Conservation (phyloP, 1,140 invertebrate genomes). For the Caenorhabditis elegans region WBcel235 BX284606.5:12208501-12209000, state of each 20-base stretch:
- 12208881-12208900: too few relatives aligned
- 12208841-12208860: not conserved
- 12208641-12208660: not conserved
- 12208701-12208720: not conserved
- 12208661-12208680: not conserved
- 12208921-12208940: not conserved
- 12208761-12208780: not conserved
- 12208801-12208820: not conserved
- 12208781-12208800: not conserved
- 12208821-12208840: not conserved
- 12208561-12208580: too few relatives aligned
- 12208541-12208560: not conserved
- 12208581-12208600: too few relatives aligned
- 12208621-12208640: not conserved
- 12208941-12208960: not conserved
- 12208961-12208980: not conserved
- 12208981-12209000: not conserved
- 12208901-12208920: not conserved
- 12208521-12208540: not conserved
- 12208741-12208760: too few relatives aligned
- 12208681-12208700: too few relatives aligned
- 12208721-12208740: not conserved
- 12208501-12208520: not conserved
- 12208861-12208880: conserved; percentile 21
- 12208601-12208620: not conserved